Conservation (phyloP, 2,888 invertebrate species). For the Epirrita christyi region DNA sequence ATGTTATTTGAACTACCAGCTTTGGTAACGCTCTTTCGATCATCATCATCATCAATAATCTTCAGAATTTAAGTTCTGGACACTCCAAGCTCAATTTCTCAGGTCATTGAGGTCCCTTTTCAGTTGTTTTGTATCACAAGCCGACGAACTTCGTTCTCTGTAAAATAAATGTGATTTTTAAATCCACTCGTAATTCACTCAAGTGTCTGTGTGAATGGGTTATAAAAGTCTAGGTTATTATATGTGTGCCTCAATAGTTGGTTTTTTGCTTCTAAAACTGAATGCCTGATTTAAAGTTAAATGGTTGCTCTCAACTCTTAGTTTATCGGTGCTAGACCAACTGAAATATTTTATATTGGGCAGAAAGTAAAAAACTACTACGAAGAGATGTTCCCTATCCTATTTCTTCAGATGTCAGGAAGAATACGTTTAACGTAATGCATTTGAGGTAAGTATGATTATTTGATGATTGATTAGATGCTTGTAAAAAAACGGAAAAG, state of each 20-base stretch:
- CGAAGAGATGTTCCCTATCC: too few species aligned
- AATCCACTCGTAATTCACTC: slow-evolving; percentile 6
- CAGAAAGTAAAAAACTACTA: neutral
- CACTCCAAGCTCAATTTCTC: neutral
- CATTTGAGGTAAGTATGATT: too few species aligned
- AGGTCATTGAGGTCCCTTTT: neutral
- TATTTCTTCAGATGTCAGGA: too few species aligned
- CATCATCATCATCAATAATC: neutral
- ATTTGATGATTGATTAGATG: too few species aligned
- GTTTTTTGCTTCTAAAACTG: slow-evolving; percentile 5
- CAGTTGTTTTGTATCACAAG: neutral
- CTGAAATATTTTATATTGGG: neutral
- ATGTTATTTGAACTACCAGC: too few species aligned
- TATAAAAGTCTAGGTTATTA: neutral
- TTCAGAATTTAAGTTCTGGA: neutral
- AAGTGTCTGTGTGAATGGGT: slow-evolving; percentile 1
- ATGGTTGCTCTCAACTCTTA: slow-evolving; percentile 1
- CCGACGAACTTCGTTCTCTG: neutral
- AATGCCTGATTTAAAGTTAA: neutral
- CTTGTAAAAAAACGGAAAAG: slow-evolving; percentile 9
- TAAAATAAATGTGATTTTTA: too few species aligned
- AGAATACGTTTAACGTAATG: too few species aligned
- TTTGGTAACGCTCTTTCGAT: neutral
- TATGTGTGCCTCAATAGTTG: neutral
- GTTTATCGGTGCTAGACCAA: neutral